Evolutionary conservation across 1,140 invertebrate species (phyloP).

Genomic region (Druon quercuslanigerum): DNA sequence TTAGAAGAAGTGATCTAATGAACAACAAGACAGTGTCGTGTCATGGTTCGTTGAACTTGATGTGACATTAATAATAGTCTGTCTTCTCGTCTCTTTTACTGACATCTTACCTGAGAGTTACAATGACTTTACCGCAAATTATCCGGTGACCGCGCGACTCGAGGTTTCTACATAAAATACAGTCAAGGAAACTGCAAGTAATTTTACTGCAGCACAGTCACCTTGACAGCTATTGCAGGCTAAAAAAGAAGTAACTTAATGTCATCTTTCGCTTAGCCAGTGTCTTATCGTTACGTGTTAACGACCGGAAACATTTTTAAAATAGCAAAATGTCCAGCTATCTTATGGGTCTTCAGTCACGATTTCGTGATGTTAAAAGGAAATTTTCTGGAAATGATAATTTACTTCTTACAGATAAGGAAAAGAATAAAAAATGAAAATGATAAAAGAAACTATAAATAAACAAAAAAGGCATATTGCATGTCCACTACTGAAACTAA

Average conservation of each 20-base stretch:
- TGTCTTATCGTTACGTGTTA: background rate
- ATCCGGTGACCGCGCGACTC: background rate
- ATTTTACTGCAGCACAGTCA: background rate
- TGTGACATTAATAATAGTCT: conserved; percentile 1
- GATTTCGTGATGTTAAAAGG: too few relatives aligned
- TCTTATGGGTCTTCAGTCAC: too few relatives aligned
- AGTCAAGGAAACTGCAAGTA: background rate
- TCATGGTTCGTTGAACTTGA: conserved; percentile 20
- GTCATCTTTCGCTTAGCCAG: background rate
- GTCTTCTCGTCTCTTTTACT: background rate
- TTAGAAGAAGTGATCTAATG: too few relatives aligned
- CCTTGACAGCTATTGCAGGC: background rate
- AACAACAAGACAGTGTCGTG: background rate
- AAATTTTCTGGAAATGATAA: too few relatives aligned
- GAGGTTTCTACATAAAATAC: background rate
- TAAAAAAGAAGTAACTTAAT: conserved; percentile 5
- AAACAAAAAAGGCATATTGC: too few relatives aligned
- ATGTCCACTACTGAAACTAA: too few relatives aligned
- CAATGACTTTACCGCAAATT: conserved; percentile 17
- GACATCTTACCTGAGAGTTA: conserved; percentile 12
- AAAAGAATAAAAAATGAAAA: too few relatives aligned
- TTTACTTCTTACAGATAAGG: too few relatives aligned
- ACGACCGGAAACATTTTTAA: conserved; percentile 17
- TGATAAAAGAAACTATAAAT: too few relatives aligned
- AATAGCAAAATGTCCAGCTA: background rate